phyloP scores from a whole-genome alignment of 2,797 vertebrate species.

The Hipposideros larvatus region DNA sequence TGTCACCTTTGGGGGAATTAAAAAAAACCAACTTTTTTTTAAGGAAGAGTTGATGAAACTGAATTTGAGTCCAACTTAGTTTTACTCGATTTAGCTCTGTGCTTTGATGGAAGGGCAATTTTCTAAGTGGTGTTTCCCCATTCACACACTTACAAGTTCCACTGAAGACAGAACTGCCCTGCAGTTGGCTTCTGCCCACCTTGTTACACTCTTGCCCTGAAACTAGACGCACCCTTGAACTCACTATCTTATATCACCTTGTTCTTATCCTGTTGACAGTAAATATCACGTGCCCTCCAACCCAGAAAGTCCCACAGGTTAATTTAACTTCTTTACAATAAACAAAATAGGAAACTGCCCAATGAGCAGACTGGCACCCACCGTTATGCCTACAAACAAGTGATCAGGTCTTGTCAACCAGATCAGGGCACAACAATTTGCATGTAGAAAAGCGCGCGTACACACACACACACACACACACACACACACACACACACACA shows the following conservation, averaged over 20 bases:
- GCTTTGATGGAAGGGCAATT: background rate
- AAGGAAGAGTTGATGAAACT: background rate
- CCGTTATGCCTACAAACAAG: constrained; percentile 61
- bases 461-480: background rate
- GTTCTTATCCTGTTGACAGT: constrained; percentile 85
- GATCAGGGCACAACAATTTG: background rate
- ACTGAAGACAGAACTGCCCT: background rate
- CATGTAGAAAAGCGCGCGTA: background rate
- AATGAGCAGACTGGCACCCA: constrained; percentile 61
- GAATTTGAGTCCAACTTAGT: background rate
- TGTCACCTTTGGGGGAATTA: background rate
- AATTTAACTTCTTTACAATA: constrained; percentile 87
- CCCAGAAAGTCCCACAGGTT: constrained; percentile 73
- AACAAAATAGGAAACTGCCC: constrained; percentile 83
- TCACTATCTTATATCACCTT: constrained; percentile 75
- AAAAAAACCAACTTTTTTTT: background rate
- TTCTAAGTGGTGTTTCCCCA: background rate
- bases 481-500: background rate
- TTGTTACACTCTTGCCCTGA: constrained; percentile 64
- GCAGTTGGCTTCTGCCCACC: constrained; percentile 20
- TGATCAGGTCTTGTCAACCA: constrained; percentile 77
- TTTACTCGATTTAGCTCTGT: background rate
- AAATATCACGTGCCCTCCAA: constrained; percentile 81
- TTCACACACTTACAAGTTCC: background rate
- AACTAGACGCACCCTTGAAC: constrained; percentile 27